These are phyloP conservation scores for Sisyra terminalis DNA, from an alignment of 2,888 invertebrate genomes.

Conservation along the genomic window DNA sequence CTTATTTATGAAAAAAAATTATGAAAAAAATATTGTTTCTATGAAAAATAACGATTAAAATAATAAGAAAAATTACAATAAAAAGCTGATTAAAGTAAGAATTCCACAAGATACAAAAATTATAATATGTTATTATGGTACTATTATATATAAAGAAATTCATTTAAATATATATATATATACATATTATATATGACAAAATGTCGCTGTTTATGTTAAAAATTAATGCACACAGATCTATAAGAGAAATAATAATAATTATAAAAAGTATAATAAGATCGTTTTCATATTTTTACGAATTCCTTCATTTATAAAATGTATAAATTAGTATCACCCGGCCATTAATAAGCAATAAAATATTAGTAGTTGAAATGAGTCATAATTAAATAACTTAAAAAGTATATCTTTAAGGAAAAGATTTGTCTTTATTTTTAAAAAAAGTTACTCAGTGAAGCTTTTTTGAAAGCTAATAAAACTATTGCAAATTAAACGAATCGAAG, in stretches of 20 bases:
- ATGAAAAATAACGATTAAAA: neutral
- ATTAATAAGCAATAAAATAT: constrained; percentile 4
- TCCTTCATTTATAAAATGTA: constrained; percentile 1
- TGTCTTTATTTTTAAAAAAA: neutral
- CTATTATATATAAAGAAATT: neutral
- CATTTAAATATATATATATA: neutral
- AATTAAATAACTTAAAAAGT: neutral
- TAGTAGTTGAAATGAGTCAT: neutral
- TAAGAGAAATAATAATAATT: too few species aligned
- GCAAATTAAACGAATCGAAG: constrained; percentile 4
- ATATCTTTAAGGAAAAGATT: neutral
- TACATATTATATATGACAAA: neutral
- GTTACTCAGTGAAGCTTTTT: neutral
- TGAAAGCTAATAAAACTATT: neutral
- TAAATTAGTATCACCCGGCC: constrained; percentile 6
- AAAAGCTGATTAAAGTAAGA: constrained; percentile 2
- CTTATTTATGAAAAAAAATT: too few species aligned
- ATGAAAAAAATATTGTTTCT: neutral
- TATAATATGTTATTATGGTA: too few species aligned
- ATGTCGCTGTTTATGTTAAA: neutral
- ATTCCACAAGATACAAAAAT: constrained; percentile 1
- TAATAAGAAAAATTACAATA: neutral
- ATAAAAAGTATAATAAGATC: too few species aligned
- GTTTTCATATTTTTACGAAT: constrained; percentile 2
- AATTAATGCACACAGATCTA: too few species aligned